Conservation (phyloP, 2,888 invertebrate species). For the Cataglyphis altisquamis region DNA sequence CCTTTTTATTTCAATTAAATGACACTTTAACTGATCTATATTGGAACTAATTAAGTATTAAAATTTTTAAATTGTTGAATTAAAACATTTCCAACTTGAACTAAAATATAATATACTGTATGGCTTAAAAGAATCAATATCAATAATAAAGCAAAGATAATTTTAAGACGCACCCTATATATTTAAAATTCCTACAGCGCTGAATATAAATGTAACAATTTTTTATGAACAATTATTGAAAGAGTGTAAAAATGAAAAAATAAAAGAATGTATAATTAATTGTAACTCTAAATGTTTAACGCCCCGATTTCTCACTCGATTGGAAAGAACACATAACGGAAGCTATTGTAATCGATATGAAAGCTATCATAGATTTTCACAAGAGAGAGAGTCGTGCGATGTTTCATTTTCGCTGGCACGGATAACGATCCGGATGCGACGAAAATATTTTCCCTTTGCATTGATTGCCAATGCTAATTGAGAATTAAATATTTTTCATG, state of each 20-base stretch:
- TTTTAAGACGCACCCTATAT: background rate
- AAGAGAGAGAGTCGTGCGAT: conserved; percentile 74
- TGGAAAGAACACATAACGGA: conserved; percentile 61
- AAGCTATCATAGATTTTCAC: conserved; percentile 74
- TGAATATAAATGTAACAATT: background rate
- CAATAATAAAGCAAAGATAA: background rate
- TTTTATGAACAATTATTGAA: background rate
- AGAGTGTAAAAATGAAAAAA: background rate
- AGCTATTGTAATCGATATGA: conserved; percentile 74
- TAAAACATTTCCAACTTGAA: background rate
- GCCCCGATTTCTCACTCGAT: conserved; percentile 44
- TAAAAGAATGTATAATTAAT: conserved; percentile 9
- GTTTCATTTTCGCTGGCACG: conserved; percentile 76
- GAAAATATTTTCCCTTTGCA: conserved; percentile 42
- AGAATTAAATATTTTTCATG: conserved; percentile 19
- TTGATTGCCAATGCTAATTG: conserved; percentile 53
- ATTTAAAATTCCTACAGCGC: background rate
- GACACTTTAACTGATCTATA: conserved; percentile 2
- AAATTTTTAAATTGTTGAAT: background rate
- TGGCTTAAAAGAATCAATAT: background rate
- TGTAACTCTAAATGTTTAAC: conserved; percentile 40
- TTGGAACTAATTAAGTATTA: background rate
- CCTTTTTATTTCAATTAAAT: background rate
- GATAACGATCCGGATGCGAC: conserved; percentile 71
- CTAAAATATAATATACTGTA: background rate